Evolutionary conservation across 2,888 invertebrate species (phyloP).

Genomic region (Tachystola acroxantha): DNA sequence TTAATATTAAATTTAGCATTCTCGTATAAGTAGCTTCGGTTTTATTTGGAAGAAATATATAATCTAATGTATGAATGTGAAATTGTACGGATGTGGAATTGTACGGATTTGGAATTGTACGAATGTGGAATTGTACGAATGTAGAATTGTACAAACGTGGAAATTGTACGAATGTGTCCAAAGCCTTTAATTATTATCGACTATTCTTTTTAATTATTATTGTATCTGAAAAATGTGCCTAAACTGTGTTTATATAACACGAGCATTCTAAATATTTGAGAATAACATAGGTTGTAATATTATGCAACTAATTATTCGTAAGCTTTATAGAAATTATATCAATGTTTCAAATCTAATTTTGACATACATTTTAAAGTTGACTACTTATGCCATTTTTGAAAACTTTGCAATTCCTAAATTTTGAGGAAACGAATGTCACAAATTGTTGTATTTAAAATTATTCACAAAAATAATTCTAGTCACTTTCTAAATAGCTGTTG

Average conservation of each 20-base stretch:
- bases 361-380: neutral
- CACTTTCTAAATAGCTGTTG: conserved; percentile 55
- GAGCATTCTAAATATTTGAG: neutral
- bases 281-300: neutral
- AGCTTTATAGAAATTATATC: neutral
- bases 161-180: no score
- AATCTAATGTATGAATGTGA: no score
- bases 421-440: conserved; percentile 11
- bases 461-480: conserved; percentile 35
- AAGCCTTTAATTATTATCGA: no score
- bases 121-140: no score
- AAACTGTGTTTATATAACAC: neutral
- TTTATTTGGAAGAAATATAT: no score
- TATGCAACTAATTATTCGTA: neutral
- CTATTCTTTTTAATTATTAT: no score
- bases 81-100: no score
- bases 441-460: conserved; percentile 24
- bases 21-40: no score
- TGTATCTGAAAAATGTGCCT: neutral
- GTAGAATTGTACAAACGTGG: no score
- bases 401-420: neutral
- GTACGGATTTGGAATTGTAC: no score
- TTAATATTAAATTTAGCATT: no score
- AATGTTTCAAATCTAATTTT: neutral
- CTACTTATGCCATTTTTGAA: neutral